Evolutionary conservation across 2,113 vertebrate genomes (phyloP).

Genomic region (Rallus limicola): DNA sequence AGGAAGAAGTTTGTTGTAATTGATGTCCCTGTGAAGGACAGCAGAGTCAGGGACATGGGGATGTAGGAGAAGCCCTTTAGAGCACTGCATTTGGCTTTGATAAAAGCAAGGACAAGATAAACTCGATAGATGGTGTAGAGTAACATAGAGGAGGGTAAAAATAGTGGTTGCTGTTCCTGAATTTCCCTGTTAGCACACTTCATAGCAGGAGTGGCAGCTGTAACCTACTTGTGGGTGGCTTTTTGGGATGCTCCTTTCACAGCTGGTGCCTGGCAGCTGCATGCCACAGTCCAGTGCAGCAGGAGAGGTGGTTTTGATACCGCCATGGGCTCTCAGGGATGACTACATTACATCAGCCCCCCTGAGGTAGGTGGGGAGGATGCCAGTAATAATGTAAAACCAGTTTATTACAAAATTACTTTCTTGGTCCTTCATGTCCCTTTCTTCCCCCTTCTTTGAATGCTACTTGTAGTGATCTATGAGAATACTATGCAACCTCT

Average conservation of each 20-base stretch:
- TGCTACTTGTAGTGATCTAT: background rate
- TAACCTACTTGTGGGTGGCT: background rate
- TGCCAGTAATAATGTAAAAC: background rate
- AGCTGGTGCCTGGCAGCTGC: background rate
- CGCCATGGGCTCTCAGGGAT: accelerated
- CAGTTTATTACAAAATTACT: background rate
- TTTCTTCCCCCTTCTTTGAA: background rate
- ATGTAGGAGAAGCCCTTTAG: background rate
- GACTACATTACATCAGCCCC: background rate
- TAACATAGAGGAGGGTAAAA: background rate
- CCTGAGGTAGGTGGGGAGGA: background rate
- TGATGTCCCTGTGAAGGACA: background rate
- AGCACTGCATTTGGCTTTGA: background rate
- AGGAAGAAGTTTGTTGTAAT: background rate
- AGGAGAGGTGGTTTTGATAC: background rate
- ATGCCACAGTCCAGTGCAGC: background rate
- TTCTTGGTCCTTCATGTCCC: background rate
- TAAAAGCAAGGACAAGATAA: background rate
- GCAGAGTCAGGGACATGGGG: background rate
- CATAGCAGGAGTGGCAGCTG: background rate
- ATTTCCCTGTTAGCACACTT: background rate
- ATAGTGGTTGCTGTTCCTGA: background rate
- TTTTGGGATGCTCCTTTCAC: background rate
- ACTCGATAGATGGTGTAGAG: background rate
- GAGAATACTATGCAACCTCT: background rate